phyloP scores from a whole-genome alignment of 1,140 invertebrate genomes.

The Pinna nobilis region DNA sequence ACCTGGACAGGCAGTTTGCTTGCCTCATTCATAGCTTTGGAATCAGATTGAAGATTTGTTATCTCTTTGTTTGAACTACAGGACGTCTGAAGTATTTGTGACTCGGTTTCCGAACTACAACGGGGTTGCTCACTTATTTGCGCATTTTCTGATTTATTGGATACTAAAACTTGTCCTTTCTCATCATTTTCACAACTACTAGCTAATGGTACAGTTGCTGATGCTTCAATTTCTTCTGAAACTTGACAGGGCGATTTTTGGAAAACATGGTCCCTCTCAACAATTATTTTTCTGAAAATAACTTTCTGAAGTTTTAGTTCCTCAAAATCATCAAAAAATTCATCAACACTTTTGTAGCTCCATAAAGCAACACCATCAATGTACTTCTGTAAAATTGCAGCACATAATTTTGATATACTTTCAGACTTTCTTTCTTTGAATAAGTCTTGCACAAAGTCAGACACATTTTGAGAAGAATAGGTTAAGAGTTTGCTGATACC shows the following conservation, averaged over 20 bases:
- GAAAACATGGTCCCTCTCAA: neutral
- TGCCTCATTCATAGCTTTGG: neutral
- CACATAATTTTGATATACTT: neutral
- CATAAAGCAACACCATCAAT: neutral
- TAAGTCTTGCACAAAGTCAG: neutral
- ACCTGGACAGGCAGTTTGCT: neutral
- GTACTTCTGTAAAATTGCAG: neutral
- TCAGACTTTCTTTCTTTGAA: neutral
- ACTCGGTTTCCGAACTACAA: no score
- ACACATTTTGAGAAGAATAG: neutral
- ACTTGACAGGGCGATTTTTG: neutral
- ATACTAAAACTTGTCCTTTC: neutral
- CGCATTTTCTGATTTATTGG: neutral
- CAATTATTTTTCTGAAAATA: neutral
- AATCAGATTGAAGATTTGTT: neutral
- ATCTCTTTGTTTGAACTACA: no score
- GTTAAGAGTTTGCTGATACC: neutral
- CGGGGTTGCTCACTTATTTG: neutral
- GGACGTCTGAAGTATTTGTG: no score
- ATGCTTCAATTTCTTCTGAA: neutral
- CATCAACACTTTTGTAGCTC: neutral
- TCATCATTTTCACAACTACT: neutral
- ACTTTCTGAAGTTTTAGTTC: neutral
- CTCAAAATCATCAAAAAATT: neutral
- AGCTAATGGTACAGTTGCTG: neutral